These are phyloP conservation scores for Ceratina calcarata DNA, from an alignment of 1,140 invertebrate species.

Conservation along the genomic window DNA sequence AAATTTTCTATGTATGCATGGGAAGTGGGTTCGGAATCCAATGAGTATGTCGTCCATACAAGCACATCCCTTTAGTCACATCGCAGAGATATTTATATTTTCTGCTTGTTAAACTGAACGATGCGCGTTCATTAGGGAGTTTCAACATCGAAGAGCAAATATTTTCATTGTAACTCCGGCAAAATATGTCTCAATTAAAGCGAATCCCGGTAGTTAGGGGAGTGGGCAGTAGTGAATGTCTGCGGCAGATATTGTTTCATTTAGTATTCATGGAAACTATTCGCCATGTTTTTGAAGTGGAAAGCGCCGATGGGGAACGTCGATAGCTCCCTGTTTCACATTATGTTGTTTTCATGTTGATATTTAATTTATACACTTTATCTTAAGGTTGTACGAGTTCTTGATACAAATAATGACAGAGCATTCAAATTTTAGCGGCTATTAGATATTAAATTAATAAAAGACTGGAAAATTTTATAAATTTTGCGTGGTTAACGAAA, in stretches of 20 bases:
- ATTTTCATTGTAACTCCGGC: constrained; percentile 6
- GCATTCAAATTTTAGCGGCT: too few species aligned
- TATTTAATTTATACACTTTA: not conserved
- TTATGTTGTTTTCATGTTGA: not conserved
- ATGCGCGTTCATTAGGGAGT: constrained; percentile 4
- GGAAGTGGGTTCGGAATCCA: too few species aligned
- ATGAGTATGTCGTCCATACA: too few species aligned
- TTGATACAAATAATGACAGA: too few species aligned
- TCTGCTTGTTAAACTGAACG: not conserved
- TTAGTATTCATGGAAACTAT: constrained; percentile 25
- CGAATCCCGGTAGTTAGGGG: not conserved
- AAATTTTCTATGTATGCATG: too few species aligned
- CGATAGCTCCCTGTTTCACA: not conserved
- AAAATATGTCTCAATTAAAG: constrained; percentile 20
- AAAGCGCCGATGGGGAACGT: not conserved
- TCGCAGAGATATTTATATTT: not conserved
- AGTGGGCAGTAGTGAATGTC: not conserved
- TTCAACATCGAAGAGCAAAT: constrained; percentile 3
- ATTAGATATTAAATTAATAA: too few species aligned
- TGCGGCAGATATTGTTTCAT: constrained; percentile 15
- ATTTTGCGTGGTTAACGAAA: too few species aligned
- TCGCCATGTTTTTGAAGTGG: not conserved
- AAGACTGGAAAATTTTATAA: too few species aligned
- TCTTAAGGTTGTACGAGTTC: not conserved
- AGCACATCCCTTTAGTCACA: not conserved